phyloP scores from a whole-genome alignment of 2,113 vertebrate species.

The Actinemys pallida region DNA sequence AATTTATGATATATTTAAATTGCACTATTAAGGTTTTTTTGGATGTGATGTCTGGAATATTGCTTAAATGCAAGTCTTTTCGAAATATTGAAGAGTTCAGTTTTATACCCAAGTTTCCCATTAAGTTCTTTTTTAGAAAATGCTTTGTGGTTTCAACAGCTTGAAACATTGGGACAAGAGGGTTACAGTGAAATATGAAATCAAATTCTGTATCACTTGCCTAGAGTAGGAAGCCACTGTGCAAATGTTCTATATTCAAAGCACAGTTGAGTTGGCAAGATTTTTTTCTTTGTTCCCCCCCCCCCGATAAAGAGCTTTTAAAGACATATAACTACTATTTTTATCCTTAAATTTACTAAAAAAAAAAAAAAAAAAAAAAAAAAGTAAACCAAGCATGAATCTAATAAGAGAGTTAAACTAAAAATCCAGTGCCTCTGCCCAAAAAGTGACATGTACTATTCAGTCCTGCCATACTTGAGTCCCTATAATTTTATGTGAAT shows the following conservation, averaged over 20 bases:
- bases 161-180: not conserved
- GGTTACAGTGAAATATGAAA: not conserved
- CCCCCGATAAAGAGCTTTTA: not conserved
- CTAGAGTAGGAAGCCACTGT: not conserved
- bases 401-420: not conserved
- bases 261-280: not conserved
- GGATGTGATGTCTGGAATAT: not conserved
- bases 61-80: not conserved
- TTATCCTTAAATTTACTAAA: not conserved
- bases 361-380: constrained; percentile 9
- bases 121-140: not conserved
- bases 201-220: not conserved
- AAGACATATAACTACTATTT: not conserved
- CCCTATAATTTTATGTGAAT: not conserved
- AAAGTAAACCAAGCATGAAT: accelerated
- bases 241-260: not conserved
- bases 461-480: not conserved
- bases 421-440: not conserved
- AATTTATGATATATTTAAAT: not conserved
- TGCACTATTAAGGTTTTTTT: not conserved
- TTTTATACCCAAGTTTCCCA: not conserved
- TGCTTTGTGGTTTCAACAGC: not conserved
- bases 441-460: not conserved
- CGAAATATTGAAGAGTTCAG: not conserved
- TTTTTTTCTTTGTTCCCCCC: not conserved